Conservation (phyloP, 2,113 vertebrate species). For the Talpa occidentalis region DNA sequence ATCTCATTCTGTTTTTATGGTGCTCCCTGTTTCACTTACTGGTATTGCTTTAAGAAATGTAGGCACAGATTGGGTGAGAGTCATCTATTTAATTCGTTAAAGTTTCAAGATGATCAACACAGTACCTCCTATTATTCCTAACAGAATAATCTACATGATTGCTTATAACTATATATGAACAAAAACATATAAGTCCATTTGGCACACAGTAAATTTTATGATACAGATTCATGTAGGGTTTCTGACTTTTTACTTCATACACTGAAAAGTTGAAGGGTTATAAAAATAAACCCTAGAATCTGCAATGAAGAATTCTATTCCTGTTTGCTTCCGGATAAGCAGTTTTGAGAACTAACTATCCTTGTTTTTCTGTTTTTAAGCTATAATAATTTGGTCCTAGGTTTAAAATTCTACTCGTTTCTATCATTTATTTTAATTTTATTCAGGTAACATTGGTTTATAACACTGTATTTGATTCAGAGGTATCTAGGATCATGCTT, state of each 20-base stretch:
- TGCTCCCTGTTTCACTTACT: background rate
- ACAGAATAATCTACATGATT: background rate
- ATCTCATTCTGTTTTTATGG: background rate
- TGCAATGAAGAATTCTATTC: background rate
- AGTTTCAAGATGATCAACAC: background rate
- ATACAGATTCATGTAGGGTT: background rate
- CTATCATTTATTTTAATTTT: background rate
- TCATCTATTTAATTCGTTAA: conserved; percentile 11
- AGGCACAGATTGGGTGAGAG: background rate
- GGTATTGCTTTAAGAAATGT: background rate
- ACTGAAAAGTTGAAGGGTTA: background rate
- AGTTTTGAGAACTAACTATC: background rate
- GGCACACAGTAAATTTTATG: background rate
- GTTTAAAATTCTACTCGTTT: conserved; percentile 25
- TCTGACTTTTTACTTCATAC: background rate
- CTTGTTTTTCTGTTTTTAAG: background rate
- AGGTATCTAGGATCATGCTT: too few relatives aligned
- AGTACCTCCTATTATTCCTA: background rate
- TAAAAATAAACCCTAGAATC: conserved; percentile 8
- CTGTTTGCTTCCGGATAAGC: background rate
- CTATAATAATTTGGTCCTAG: background rate
- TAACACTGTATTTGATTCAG: too few relatives aligned
- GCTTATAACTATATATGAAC: background rate
- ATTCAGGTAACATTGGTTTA: too few relatives aligned
- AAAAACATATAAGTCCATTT: background rate